A percentile compares a stretch with the other conserved stretches of the same genome.
These are phyloP conservation scores for Porites lutea DNA, from an alignment of 64 coral and sea anemone species.

Conservation along the genomic window DNA sequence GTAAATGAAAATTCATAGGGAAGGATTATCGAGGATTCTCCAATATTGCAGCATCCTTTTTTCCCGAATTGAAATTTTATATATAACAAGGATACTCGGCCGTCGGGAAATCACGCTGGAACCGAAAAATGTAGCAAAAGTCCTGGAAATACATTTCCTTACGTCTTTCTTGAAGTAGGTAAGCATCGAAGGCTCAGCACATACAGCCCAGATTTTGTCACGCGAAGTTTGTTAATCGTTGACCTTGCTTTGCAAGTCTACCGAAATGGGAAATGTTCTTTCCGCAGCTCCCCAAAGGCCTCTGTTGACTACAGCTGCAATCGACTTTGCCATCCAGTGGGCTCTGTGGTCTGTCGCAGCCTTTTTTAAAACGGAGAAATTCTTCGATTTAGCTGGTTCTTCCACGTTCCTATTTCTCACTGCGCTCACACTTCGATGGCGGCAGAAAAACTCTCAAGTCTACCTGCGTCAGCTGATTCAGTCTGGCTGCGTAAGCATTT, in stretches of 20 bases:
- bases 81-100: too few species aligned
- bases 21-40: too few species aligned
- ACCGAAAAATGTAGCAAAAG: too few species aligned
- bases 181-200: background rate
- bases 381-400: conserved; percentile 88
- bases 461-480: conserved; percentile 91
- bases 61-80: too few species aligned
- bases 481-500: conserved; percentile 81
- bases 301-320: conserved; percentile 72
- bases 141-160: too few species aligned
- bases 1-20: too few species aligned
- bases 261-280: background rate
- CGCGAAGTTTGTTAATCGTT: background rate
- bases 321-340: conserved; percentile 95
- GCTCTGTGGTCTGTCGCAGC: conserved; percentile 69
- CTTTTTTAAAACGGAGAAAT: conserved; percentile 88
- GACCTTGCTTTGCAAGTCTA: too few species aligned
- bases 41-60: too few species aligned
- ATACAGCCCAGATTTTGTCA: background rate
- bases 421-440: conserved; percentile 69
- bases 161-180: background rate
- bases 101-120: too few species aligned
- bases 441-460: conserved; percentile 1
- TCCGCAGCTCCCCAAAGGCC: background rate
- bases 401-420: conserved; percentile 85